Evolutionary conservation across 1,140 invertebrate species (phyloP), one percentile per base, ranked within the genome.

Genomic region (Caenorhabditis latens): DNA sequence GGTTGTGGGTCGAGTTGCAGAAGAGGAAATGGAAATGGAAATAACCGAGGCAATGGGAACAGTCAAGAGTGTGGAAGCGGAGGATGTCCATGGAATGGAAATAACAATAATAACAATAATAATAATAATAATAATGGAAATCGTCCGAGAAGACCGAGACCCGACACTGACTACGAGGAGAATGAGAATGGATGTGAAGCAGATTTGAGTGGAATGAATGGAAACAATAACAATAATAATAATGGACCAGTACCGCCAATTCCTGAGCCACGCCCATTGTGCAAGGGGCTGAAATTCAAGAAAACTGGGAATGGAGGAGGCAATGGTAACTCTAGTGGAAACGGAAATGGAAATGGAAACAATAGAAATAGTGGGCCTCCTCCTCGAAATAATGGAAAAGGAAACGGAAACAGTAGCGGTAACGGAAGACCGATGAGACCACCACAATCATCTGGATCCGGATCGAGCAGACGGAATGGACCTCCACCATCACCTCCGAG

Each of bases 171-270:
- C 50, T 84, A 63, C 32, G 55, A 58, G 24, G 57, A 84, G 19
- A 84, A 84, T 63, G 53, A 84, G 13, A 84, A 84, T 84, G 61
- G 84, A 84, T 84, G 84, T 50, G 61, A 84, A 63, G 58, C 61
- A 48, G 84, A 79, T 79, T 50, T 79, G 24, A 24, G 71, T 67
- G 61, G 42, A 50, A 65, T 50, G n/a, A 84, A 84, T 50, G 61
- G 84, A 21, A 46, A 61, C 24, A 19, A 43, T 7, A 84, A 83
- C 40, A n/a, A 21, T 57, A 83, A 83, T 48, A 53, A 55, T 19
- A 79, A 83, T 84, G 82, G 57, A n/a, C 53, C 53, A 58, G 57
- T 84, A 9, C 82, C 57, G 2, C 57, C 57, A 21, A 63, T 84
- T 46, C 84, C 84, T 4, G 84, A 84, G n/a, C 84, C 84, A 19